Percentiles rank a stretch among this genome's conserved stretches.
phyloP scores from a whole-genome alignment of 2,888 invertebrate genomes.

The Alloscopus bannaensis region DNA sequence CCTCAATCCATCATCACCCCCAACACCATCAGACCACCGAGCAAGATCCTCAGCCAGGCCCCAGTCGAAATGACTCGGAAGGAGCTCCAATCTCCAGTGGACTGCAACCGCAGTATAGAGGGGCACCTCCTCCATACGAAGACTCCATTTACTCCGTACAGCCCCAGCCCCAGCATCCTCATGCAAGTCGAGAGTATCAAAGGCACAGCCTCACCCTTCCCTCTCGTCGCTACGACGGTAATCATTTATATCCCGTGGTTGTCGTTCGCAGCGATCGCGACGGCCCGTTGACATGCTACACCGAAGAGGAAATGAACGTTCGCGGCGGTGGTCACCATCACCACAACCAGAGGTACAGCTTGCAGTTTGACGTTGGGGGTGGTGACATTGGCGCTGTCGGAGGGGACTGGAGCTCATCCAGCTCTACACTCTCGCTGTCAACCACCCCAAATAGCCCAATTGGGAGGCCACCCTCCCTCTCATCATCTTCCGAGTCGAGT shows the following conservation, averaged over 20 bases:
- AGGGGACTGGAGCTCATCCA: slow-evolving; percentile 70
- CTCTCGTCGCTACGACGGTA: slow-evolving; percentile 48
- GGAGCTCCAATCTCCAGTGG: slow-evolving; percentile 23
- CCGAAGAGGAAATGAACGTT: slow-evolving; percentile 30
- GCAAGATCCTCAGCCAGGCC: slow-evolving; percentile 62
- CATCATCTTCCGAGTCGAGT: slow-evolving; percentile 58
- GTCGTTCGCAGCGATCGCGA: slow-evolving; percentile 28
- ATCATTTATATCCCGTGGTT: slow-evolving; percentile 36
- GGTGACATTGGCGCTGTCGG: background rate
- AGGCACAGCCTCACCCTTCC: slow-evolving; percentile 71
- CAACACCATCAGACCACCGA: slow-evolving; percentile 17
- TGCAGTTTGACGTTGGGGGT: slow-evolving; percentile 68
- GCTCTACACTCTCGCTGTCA: slow-evolving; percentile 68
- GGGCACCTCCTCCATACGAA: slow-evolving; percentile 65
- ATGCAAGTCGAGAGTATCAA: slow-evolving; percentile 31
- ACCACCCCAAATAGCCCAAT: slow-evolving; percentile 70
- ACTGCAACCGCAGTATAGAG: slow-evolving; percentile 40
- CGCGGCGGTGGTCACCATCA: slow-evolving; percentile 28
- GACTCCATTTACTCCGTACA: slow-evolving; percentile 58
- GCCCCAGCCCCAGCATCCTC: slow-evolving; percentile 37
- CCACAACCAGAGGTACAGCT: slow-evolving; percentile 68
- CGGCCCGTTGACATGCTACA: slow-evolving; percentile 22
- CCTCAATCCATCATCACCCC: background rate
- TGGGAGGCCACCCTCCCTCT: slow-evolving; percentile 44
- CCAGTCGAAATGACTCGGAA: slow-evolving; percentile 54